phyloP scores from a whole-genome alignment of 1,140 invertebrate species.

The Yoshiicerus persimilis region DNA sequence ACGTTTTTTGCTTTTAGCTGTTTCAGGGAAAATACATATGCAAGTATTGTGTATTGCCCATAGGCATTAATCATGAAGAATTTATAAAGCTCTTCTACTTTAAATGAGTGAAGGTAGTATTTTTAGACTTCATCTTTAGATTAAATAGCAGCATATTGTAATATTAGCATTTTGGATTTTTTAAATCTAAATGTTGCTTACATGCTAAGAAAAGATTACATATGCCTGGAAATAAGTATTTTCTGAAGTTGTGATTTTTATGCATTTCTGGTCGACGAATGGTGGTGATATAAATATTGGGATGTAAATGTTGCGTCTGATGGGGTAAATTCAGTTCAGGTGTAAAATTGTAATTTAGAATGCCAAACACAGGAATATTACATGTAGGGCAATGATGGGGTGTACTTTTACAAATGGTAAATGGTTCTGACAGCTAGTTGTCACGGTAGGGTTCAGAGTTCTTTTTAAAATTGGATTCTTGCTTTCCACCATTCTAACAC shows the following conservation, averaged over 20 bases:
- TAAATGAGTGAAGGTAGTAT: background rate
- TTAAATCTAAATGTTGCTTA: no score
- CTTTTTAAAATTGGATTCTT: slow-evolving; percentile 13
- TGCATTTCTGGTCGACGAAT: no score
- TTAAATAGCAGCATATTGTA: background rate
- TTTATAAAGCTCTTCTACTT: background rate
- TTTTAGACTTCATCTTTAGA: background rate
- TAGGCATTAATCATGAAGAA: no score
- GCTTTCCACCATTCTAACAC: background rate
- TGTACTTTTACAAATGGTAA: slow-evolving; percentile 1
- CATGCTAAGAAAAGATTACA: no score
- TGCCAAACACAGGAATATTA: slow-evolving; percentile 7
- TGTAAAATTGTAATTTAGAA: slow-evolving; percentile 15
- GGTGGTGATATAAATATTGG: background rate
- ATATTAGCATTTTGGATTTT: background rate
- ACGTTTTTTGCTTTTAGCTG: no score
- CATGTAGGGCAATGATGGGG: background rate
- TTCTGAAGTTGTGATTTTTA: no score
- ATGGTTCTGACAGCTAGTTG: slow-evolving; percentile 18
- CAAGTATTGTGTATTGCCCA: no score
- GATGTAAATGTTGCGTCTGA: background rate
- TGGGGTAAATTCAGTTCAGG: background rate
- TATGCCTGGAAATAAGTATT: background rate
- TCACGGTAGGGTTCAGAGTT: slow-evolving; percentile 1
- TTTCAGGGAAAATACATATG: no score